A percentile compares a stretch with the other conserved stretches of the same genome.
Conservation (phyloP, 2,797 vertebrate genomes). For the Acipenser ruthenus region DNA sequence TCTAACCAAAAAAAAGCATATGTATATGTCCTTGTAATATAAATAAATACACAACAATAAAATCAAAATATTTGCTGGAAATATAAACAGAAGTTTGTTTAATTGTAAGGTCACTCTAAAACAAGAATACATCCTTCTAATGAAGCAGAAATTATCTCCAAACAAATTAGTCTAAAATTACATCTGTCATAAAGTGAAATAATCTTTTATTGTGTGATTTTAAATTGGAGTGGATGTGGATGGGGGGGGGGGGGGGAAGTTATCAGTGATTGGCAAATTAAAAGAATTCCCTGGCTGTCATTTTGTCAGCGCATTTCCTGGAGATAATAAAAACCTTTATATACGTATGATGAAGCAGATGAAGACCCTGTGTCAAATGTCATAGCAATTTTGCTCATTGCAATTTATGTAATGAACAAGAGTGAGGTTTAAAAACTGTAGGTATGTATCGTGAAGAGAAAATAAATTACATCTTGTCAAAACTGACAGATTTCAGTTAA, state of each 20-base stretch:
- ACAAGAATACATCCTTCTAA: constrained; percentile 26
- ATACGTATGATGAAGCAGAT: constrained; percentile 48
- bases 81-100: background rate
- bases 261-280: constrained; percentile 29
- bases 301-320: constrained; percentile 42
- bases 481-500: constrained; percentile 71
- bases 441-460: constrained; percentile 55
- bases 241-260: constrained; percentile 49
- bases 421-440: constrained; percentile 66
- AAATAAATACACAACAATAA: no score
- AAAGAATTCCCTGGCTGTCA: constrained; percentile 32
- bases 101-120: constrained; percentile 1
- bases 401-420: constrained; percentile 62
- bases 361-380: constrained; percentile 56
- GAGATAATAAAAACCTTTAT: constrained; percentile 47
- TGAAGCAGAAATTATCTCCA: constrained; percentile 36
- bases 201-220: constrained; percentile 39
- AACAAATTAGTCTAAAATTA: constrained; percentile 40
- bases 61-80: no score
- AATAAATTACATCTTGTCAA: constrained; percentile 78
- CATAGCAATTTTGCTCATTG: constrained; percentile 64
- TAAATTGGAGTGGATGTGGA: constrained; percentile 40
- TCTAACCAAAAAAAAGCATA: no score
- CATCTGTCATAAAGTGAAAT: constrained; percentile 42
- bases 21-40: no score